A percentile compares a stretch with the other conserved stretches of the same genome.
phyloP scores from a whole-genome alignment of 2,888 invertebrate species.

The Brachyptera putata region DNA sequence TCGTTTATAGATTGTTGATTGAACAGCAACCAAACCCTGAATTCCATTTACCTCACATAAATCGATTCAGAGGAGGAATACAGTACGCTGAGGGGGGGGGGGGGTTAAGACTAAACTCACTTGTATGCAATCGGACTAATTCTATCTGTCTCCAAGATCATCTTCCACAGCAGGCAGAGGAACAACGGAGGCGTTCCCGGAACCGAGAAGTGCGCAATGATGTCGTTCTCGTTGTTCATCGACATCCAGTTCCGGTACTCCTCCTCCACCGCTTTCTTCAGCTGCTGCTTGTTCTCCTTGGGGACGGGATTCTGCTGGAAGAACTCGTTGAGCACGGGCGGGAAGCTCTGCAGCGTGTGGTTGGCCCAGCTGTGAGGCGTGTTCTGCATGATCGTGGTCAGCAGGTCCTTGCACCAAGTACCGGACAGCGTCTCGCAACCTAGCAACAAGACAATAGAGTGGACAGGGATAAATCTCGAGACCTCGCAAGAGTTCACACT shows the following conservation, averaged over 20 bases:
- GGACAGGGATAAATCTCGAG: no score
- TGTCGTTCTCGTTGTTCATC: slow-evolving; percentile 95
- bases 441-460: no score
- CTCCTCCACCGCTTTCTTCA: slow-evolving; percentile 91
- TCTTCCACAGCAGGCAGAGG: slow-evolving; percentile 90
- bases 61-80: no score
- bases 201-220: slow-evolving; percentile 91
- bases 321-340: slow-evolving; percentile 82
- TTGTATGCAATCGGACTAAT: slow-evolving; percentile 95
- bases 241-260: slow-evolving; percentile 95
- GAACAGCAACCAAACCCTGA: no score
- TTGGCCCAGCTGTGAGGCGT: slow-evolving; percentile 95
- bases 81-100: no score
- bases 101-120: slow-evolving; percentile 56
- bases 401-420: slow-evolving; percentile 84
- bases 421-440: slow-evolving; percentile 58
- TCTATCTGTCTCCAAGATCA: slow-evolving; percentile 89
- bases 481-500: no score
- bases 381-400: slow-evolving; percentile 86
- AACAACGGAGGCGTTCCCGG: slow-evolving; percentile 90
- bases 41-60: no score
- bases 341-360: slow-evolving; percentile 89
- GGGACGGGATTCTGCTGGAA: slow-evolving; percentile 79
- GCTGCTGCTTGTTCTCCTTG: slow-evolving; percentile 83
- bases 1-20: no score